Percentiles rank a stretch among this genome's conserved stretches.
Evolutionary conservation across 2,888 invertebrate species (phyloP).

Genomic region (Calameuta filiformis): DNA sequence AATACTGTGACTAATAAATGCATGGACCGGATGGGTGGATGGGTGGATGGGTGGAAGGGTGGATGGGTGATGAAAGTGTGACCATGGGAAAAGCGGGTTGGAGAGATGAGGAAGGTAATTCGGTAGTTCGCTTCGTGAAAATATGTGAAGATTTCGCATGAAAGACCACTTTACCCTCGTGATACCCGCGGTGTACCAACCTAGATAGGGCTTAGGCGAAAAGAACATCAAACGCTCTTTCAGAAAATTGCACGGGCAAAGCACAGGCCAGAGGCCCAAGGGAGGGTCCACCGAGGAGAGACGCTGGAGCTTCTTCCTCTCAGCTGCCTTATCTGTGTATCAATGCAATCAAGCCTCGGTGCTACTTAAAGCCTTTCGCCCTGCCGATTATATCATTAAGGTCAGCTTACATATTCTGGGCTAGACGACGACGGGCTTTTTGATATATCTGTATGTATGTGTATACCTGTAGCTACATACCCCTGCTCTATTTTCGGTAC

Average conservation of each 20-base stretch:
- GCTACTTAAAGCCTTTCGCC: constrained; percentile 33
- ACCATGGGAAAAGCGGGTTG: not conserved
- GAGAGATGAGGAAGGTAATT: not conserved
- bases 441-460: not conserved
- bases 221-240: constrained; percentile 23
- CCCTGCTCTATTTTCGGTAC: not conserved
- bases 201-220: constrained; percentile 19
- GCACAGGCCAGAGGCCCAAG: not conserved
- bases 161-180: constrained; percentile 11
- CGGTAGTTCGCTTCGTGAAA: not conserved
- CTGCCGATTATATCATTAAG: constrained; percentile 40
- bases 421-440: not conserved
- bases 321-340: constrained; percentile 25
- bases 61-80: not conserved
- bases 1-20: not conserved
- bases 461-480: not conserved
- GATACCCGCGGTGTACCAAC: constrained; percentile 10
- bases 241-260: constrained; percentile 20
- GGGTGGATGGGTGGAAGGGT: not conserved
- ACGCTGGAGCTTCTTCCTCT: not conserved
- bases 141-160: not conserved
- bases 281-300: not conserved
- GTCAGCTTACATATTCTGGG: not conserved
- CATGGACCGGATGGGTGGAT: rapidly evolving
- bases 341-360: constrained; percentile 34